phyloP scores from a whole-genome alignment of 2,797 vertebrate genomes.

The Chloroceryle inda region DNA sequence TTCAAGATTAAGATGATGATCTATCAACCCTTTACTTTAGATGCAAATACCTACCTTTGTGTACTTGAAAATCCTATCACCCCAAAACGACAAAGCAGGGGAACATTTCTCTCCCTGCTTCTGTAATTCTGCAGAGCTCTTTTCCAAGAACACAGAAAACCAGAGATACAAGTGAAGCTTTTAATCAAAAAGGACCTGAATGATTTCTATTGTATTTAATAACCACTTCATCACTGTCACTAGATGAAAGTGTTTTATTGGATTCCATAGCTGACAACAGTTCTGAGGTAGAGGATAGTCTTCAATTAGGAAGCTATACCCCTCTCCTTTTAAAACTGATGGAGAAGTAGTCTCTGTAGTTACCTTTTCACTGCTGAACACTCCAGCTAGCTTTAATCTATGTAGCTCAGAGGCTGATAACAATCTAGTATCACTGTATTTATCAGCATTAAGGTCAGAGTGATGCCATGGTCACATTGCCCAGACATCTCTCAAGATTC shows the following conservation, averaged over 20 bases:
- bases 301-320: background rate
- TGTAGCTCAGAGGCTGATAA: background rate
- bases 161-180: conserved; percentile 29
- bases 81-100: background rate
- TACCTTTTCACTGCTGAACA: background rate
- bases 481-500: background rate
- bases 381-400: background rate
- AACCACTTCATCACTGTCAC: conserved; percentile 56
- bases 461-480: background rate
- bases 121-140: background rate
- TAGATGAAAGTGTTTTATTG: background rate
- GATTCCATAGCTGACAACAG: conserved; percentile 13
- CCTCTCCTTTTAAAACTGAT: background rate
- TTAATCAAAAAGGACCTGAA: conserved; percentile 35
- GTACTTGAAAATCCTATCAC: background rate
- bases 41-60: background rate
- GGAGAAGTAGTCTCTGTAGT: background rate
- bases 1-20: background rate
- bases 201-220: conserved; percentile 63
- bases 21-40: background rate
- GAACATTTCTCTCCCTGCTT: background rate
- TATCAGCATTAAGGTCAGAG: background rate
- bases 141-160: background rate
- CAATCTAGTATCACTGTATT: background rate
- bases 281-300: background rate